Evolutionary conservation across 2,797 vertebrate genomes (phyloP).

Genomic region (Pseudotriccus pelzelni): DNA sequence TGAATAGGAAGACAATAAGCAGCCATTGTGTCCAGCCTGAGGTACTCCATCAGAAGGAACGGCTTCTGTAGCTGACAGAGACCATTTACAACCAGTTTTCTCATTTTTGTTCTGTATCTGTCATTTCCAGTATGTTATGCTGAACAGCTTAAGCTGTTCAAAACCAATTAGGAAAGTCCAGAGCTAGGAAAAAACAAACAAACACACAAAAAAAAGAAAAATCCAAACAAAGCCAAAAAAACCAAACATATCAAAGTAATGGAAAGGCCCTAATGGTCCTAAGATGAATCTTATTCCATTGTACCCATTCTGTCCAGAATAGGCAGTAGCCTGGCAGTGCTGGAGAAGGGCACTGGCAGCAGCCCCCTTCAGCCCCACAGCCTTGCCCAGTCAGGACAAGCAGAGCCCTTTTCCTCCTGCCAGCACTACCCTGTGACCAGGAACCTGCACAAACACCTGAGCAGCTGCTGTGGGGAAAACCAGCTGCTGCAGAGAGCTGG

Average conservation of each 20-base stretch:
- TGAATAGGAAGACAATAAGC: slow-evolving; percentile 48
- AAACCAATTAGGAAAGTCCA: background rate
- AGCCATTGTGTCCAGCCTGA: background rate
- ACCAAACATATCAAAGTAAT: background rate
- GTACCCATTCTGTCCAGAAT: background rate
- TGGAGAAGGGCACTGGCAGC: background rate
- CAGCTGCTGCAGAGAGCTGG: slow-evolving; percentile 11
- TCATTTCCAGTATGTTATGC: background rate
- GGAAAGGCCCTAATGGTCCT: background rate
- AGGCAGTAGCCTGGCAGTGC: fast-evolving
- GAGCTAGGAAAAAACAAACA: background rate
- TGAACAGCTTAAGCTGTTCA: background rate
- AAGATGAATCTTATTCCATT: fast-evolving
- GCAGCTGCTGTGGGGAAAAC: background rate
- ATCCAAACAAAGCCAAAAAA: background rate
- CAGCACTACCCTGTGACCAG: background rate
- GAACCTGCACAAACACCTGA: background rate
- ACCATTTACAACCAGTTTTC: fast-evolving
- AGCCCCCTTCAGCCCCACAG: background rate
- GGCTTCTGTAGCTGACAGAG: background rate
- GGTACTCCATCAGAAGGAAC: background rate
- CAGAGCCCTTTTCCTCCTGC: background rate
- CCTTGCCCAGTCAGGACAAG: background rate
- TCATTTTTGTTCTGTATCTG: background rate
- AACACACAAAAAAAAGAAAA: background rate